Base-by-base conservation (phyloP, 2,797 vertebrate genomes). In the Smutsia gigantea region DNA sequence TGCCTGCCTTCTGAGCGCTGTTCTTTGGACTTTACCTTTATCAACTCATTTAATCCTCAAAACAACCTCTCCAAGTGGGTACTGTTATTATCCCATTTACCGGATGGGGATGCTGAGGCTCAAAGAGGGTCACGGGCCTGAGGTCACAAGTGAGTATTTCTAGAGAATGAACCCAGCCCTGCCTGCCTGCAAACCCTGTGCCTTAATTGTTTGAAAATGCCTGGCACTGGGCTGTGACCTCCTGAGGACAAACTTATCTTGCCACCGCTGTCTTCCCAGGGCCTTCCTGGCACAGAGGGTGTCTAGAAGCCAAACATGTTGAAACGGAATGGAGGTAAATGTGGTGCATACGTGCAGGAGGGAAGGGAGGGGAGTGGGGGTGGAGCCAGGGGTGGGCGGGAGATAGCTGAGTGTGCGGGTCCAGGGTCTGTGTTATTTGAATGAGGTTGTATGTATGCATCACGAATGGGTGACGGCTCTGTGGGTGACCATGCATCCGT, bases 281-380 rank as follows among this genome's bases (percentile, higher is more conserved):
- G 18, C 27, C 78, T 37, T 77, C 29, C 37, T 7, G 37, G 27
- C 78, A 27, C 9, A 21, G 83, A 55, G 77, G 8, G 19, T 34
- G 13, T 34, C 82, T 53, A 46, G 68, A 81, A 46, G 23, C 57
- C 9, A 42, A 7, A 15, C 27, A 9, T 29, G 53, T 23, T 88
- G 68, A 53, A 19, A 37, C 3, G 11, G 68, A 59, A 17, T 4
- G 15, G 68, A 79, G 49, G 57, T 68, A 53, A 74, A 25, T 27
- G 31, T 7, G 27, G 27, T 3, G 25, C 0, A 1, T 46, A 4
- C 0, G 18, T 42, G 1, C 0, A 5, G 3, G 78, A 0, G 1
- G 72, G 57, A 27, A 9, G 6, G 17, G 46, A 11, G 0, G 8
- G 39, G 14, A n/a, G 63, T 29, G 5, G 46, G 46, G 46, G 46